Conservation (phyloP, 2,888 invertebrate genomes). For the Agrypnus murinus region DNA sequence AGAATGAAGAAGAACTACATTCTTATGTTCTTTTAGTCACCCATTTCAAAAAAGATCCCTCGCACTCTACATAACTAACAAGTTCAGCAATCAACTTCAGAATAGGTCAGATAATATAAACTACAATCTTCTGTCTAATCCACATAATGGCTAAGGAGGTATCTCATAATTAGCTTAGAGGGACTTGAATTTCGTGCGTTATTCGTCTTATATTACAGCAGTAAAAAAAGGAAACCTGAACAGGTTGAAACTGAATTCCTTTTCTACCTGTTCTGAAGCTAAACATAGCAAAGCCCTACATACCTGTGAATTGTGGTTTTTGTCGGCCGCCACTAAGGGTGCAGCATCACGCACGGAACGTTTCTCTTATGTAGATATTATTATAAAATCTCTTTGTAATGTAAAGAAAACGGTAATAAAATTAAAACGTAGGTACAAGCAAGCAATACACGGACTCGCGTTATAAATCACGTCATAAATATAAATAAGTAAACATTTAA, state of each 20-base stretch:
- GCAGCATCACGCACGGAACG: conserved; percentile 26
- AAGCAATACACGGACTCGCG: conserved; percentile 11
- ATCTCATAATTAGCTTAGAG: conserved; percentile 32
- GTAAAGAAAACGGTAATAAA: conserved; percentile 23
- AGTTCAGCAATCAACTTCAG: not conserved
- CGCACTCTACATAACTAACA: conserved; percentile 6
- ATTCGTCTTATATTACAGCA: not conserved
- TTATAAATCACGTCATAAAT: conserved; percentile 41
- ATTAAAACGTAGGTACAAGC: conserved; percentile 27
- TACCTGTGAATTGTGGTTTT: conserved; percentile 34
- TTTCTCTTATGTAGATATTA: not conserved
- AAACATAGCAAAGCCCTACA: conserved; percentile 29
- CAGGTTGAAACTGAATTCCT: conserved; percentile 31
- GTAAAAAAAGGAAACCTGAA: conserved; percentile 8
- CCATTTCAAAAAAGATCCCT: not conserved
- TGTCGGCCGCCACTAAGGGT: conserved; percentile 22
- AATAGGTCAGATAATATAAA: conserved; percentile 2
- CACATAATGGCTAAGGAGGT: conserved; percentile 22
- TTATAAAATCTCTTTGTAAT: conserved; percentile 15
- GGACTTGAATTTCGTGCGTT: conserved; percentile 19
- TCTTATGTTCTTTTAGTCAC: too few relatives aligned
- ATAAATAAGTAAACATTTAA: conserved; percentile 40
- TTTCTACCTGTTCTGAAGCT: conserved; percentile 27
- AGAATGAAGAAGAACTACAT: too few relatives aligned
- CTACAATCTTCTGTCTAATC: conserved; percentile 23